A percentile compares a stretch with the other conserved stretches of the same genome.
Evolutionary conservation across 2,113 vertebrate species (phyloP).

Genomic region (Mastomys natalensis): DNA sequence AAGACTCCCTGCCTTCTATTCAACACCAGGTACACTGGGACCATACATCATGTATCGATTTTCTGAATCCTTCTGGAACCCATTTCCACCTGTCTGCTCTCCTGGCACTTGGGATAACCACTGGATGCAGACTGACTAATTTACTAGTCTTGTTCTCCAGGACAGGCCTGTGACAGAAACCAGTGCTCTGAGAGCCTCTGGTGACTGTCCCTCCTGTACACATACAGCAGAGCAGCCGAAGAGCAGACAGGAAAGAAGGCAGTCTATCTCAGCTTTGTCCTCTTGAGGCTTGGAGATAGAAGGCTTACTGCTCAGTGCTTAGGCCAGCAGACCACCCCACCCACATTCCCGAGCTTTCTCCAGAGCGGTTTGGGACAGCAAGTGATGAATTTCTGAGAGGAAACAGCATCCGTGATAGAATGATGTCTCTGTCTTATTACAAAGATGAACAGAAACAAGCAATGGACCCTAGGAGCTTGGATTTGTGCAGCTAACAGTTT

Average conservation of each 20-base stretch:
- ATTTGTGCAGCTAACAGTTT: background rate
- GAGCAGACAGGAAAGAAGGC: background rate
- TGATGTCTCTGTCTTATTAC: background rate
- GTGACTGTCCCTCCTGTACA: background rate
- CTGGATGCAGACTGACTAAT: too few species aligned
- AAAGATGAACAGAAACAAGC: background rate
- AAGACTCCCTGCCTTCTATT: background rate
- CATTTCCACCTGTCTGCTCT: background rate
- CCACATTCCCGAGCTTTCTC: background rate
- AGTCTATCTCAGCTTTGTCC: background rate
- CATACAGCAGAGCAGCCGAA: background rate
- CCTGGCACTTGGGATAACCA: background rate
- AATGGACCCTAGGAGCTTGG: background rate
- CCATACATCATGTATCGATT: too few species aligned
- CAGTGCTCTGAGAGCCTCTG: background rate
- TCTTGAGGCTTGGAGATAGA: background rate
- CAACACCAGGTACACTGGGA: background rate
- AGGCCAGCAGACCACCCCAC: background rate
- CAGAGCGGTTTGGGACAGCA: background rate
- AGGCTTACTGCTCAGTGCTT: background rate
- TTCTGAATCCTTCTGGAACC: background rate
- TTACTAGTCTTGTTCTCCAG: background rate
- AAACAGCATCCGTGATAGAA: background rate
- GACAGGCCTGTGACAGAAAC: background rate
- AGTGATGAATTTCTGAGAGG: background rate